A percentile compares a stretch with the other conserved stretches of the same genome.
Conservation (phyloP, 2,797 vertebrate species). For the Sebastes elongatus region DNA sequence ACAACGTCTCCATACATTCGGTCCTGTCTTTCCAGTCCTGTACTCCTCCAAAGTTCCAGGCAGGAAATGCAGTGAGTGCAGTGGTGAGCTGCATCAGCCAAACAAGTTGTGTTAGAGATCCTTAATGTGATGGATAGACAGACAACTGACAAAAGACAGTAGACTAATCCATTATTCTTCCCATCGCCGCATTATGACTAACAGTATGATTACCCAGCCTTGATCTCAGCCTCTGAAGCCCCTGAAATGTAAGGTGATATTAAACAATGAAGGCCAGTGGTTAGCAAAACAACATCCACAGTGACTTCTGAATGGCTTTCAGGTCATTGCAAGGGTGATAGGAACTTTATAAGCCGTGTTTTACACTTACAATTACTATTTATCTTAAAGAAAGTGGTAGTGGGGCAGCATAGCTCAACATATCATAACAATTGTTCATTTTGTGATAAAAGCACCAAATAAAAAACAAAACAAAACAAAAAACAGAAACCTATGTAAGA, state of each 20-base stretch:
- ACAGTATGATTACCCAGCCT: neutral
- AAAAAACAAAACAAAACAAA: too few relatives aligned
- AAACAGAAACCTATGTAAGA: too few relatives aligned
- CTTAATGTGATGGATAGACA: neutral
- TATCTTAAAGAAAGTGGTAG: too few relatives aligned
- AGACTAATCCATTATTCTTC: neutral
- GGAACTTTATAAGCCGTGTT: neutral
- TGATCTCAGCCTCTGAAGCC: neutral
- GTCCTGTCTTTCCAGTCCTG: neutral
- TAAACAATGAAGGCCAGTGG: neutral
- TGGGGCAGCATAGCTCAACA: too few relatives aligned
- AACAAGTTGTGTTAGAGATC: neutral
- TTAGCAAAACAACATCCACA: neutral
- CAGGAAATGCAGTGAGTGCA: neutral
- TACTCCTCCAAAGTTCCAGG: neutral
- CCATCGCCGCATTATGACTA: neutral
- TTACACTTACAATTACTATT: neutral
- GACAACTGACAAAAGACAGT: neutral
- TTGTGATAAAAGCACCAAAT: too few relatives aligned
- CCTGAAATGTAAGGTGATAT: neutral
- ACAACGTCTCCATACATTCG: neutral
- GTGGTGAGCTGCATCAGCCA: neutral
- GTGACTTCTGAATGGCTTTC: neutral
- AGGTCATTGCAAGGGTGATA: neutral
- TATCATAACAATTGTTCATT: too few relatives aligned